phyloP scores from a whole-genome alignment of 2,113 vertebrate species.

The Corynorhinus townsendii region DNA sequence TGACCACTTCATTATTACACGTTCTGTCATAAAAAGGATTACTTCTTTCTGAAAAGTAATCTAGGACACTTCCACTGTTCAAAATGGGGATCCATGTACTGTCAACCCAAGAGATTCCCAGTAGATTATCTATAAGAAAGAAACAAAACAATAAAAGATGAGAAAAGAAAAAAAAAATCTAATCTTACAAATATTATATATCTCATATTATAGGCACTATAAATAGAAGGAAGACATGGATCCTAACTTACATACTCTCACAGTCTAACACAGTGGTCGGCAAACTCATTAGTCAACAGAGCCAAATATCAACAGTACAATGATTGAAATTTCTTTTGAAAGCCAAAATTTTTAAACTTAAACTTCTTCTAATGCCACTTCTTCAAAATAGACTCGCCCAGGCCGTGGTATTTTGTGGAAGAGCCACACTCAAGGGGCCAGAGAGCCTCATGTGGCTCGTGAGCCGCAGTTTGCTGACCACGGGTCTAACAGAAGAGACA shows the following conservation, averaged over 20 bases:
- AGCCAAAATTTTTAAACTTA: too few species aligned
- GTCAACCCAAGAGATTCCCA: slow-evolving; percentile 99
- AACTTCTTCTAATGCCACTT: too few species aligned
- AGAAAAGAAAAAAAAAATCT: slow-evolving; percentile 28
- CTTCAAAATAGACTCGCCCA: too few species aligned
- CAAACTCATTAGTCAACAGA: too few species aligned
- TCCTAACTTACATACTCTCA: background rate
- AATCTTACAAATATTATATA: background rate
- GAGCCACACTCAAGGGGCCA: too few species aligned
- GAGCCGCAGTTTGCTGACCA: too few species aligned
- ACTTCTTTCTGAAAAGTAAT: slow-evolving; percentile 98
- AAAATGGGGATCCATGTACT: slow-evolving; percentile 97
- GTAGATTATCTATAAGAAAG: slow-evolving; percentile 88
- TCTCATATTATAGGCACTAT: background rate
- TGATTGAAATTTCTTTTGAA: too few species aligned
- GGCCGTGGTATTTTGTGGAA: too few species aligned
- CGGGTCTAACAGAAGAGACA: background rate
- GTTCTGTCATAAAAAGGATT: slow-evolving; percentile 98
- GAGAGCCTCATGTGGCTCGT: too few species aligned
- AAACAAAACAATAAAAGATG: slow-evolving; percentile 51
- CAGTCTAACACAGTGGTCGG: background rate
- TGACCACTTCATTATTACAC: slow-evolving; percentile 98
- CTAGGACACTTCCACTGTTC: slow-evolving; percentile 94
- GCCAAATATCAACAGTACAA: too few species aligned
- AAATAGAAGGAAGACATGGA: background rate